phyloP scores from a whole-genome alignment of 2,888 invertebrate species.

The Campaea margaritaria region DNA sequence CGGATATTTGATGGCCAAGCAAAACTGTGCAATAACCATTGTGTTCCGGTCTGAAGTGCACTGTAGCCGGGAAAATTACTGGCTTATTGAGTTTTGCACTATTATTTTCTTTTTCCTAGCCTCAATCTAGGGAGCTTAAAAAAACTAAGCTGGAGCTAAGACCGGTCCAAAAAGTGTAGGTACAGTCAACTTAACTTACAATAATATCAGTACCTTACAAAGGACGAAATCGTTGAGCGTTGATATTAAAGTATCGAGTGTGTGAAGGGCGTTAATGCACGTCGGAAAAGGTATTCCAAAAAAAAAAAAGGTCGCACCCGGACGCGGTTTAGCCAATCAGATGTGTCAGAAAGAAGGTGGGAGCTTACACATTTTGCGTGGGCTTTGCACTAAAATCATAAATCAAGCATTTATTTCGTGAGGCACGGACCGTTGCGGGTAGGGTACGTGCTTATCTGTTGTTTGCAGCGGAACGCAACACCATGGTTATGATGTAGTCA shows the following conservation, averaged over 20 bases:
- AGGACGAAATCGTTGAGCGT: too few species aligned
- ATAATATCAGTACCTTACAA: neutral
- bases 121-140: too few species aligned
- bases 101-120: too few species aligned
- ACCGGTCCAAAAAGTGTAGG: too few species aligned
- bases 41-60: too few species aligned
- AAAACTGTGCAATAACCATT: too few species aligned
- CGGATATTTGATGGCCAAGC: too few species aligned
- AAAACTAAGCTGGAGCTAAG: too few species aligned
- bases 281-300: constrained; percentile 32
- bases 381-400: constrained; percentile 72
- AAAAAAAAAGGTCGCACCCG: constrained; percentile 45
- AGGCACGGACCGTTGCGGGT: constrained; percentile 71
- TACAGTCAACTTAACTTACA: neutral
- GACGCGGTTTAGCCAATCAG: constrained; percentile 58
- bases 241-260: constrained; percentile 1
- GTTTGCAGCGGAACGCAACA: constrained; percentile 69
- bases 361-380: constrained; percentile 43
- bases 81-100: too few species aligned
- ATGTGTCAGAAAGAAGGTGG: constrained; percentile 23
- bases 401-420: constrained; percentile 80
- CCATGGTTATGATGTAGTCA: constrained; percentile 2
- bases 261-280: constrained; percentile 7
- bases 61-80: too few species aligned
- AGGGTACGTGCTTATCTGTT: constrained; percentile 80